Evolutionary conservation across 2,797 vertebrate species (phyloP), one percentile per base, ranked within the genome.

Genomic region (Lithobates sylvaticus): DNA sequence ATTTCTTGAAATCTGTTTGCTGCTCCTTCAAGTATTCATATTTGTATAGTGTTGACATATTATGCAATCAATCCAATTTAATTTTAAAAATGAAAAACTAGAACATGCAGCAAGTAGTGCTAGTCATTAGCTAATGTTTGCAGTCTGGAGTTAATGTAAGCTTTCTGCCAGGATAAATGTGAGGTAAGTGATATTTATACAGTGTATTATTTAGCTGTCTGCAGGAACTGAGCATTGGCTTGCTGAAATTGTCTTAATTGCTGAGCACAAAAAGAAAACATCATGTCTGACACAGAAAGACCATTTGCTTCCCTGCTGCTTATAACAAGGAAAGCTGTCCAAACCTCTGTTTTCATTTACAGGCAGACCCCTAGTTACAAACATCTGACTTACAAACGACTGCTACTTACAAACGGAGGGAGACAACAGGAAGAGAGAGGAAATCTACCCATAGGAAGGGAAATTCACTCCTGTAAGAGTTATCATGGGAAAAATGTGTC

Each of bases 241-340:
- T 95, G 94, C 93, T 91, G 93, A 96, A 93, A 96, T 94, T 96
- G 94, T 95, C 93, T 94, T 94, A 93, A 91, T 92, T 95, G 93
- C 94, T 95, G 96, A 96, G 97, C 95, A 96, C 92, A 98, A 96
- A 98, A 97, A 97, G 97, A 97, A 99, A 98, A 98, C 97, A 96
- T 90, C 93, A 95, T 94, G 97, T 98, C 96, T 98, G 96, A 96
- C 96, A 95, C 94, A 92, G 65, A 67, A 26, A 93, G 93, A 92
- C 91, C 90, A 83, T 94, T 93, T 92, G 91, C 94, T 92, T 94
- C 93, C 92, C 92, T 94, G 93, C 93, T 92, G 94, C 88, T 88
- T 89, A 81, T 86, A 93, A 91, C 82, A 90, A 92, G 90, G 89
- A 92, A 90, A 92, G 89, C 89, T 92, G 93, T 90, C 91, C 90